Evolutionary conservation across 2,113 vertebrate genomes (phyloP).

Genomic region (Dicentrarchus labrax): DNA sequence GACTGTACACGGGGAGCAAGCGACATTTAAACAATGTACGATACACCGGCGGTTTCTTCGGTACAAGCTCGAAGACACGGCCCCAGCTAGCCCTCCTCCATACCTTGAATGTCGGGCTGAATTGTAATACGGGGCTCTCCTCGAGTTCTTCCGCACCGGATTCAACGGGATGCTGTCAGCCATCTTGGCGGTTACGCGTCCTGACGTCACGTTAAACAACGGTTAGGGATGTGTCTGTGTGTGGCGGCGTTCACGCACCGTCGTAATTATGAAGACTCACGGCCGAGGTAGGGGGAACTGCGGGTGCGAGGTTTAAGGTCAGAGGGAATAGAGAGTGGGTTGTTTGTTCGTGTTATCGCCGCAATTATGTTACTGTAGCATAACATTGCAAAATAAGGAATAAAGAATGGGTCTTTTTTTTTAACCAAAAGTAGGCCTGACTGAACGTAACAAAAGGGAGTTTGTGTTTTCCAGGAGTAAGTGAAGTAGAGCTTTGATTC

Average conservation of each 20-base stretch:
- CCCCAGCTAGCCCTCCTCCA: not conserved
- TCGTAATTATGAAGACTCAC: not conserved
- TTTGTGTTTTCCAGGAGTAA: not conserved
- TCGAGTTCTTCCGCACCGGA: conserved; percentile 80
- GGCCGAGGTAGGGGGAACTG: rapidly evolving
- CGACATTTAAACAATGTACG: too few relatives aligned
- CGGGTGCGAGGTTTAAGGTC: not conserved
- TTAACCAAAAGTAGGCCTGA: not conserved
- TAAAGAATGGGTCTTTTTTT: too few relatives aligned
- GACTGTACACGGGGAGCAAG: conserved; percentile 16
- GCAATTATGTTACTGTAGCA: not conserved
- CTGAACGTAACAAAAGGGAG: not conserved
- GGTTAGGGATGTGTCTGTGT: not conserved
- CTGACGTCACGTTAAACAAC: conserved; percentile 72
- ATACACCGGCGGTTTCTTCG: too few relatives aligned
- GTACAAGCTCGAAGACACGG: too few relatives aligned
- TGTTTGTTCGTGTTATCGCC: not conserved
- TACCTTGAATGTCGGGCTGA: conserved; percentile 80
- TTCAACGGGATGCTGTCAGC: conserved; percentile 84
- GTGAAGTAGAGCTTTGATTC: too few relatives aligned
- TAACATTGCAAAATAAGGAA: not conserved
- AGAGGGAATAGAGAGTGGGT: not conserved
- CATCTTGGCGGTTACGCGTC: conserved; percentile 86
- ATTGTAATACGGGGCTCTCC: conserved; percentile 77
- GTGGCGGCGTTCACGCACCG: conserved; percentile 15